phyloP scores from a whole-genome alignment of 2,888 invertebrate genomes.

The Agrochola macilenta region DNA sequence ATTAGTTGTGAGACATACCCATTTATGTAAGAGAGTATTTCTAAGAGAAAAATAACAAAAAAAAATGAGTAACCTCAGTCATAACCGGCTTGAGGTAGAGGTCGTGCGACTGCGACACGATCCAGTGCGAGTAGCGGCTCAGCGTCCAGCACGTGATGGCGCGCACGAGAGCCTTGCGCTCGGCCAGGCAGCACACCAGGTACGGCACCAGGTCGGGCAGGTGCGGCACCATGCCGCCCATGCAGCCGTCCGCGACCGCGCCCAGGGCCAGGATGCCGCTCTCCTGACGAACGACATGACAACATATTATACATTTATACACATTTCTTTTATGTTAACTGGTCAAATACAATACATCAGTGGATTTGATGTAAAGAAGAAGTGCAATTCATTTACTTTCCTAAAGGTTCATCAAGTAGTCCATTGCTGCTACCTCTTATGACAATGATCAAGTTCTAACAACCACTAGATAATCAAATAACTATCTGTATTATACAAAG shows the following conservation, averaged over 20 bases:
- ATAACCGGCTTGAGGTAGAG: constrained; percentile 98
- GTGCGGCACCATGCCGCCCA: constrained; percentile 99
- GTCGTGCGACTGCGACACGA: constrained; percentile 98
- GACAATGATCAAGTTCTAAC: background rate
- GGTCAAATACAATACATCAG: no score
- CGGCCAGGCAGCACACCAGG: constrained; percentile 97
- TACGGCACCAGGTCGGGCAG: constrained; percentile 99
- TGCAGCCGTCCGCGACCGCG: constrained; percentile 97
- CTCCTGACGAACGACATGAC: constrained; percentile 86
- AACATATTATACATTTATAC: background rate
- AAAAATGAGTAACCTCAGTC: constrained; percentile 92
- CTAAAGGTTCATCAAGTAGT: background rate
- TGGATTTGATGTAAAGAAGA: background rate
- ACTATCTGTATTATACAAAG: background rate
- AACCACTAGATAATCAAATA: background rate
- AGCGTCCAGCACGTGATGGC: constrained; percentile 99
- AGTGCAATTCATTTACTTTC: background rate
- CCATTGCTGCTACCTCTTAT: background rate
- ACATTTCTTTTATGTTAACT: no score
- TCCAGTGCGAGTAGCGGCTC: constrained; percentile 99
- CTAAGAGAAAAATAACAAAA: background rate
- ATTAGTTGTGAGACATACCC: background rate
- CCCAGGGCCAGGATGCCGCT: constrained; percentile 98
- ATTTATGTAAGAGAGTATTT: background rate
- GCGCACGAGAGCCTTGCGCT: constrained; percentile 98